Evolutionary conservation across 2,113 vertebrate genomes (phyloP), one percentile per base, ranked within the genome.

Genomic region (Lophochroa leadbeateri): DNA sequence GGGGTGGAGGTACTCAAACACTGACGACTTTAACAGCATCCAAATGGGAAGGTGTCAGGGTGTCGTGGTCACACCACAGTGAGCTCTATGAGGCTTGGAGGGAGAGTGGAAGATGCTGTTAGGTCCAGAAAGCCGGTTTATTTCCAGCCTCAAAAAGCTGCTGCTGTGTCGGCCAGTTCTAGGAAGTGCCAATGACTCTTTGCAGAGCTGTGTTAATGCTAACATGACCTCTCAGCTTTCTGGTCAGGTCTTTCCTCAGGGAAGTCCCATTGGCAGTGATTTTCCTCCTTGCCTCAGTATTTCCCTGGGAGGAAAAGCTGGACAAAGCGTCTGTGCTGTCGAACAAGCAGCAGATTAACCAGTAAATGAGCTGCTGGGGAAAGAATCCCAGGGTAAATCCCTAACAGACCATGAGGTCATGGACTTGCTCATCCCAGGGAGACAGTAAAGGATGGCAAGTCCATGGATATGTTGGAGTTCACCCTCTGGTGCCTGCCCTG

Each of bases 401-500:
- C 21, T n/a, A 52, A 57, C 3, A 33, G 46, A 17, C 28, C 0
- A 3, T 25, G 61, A 60, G 44, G 47, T 53, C 3, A 1, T 60
- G 58, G 35, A 11, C 18, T 61, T 35, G 28, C 49, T 74, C 57
- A 50, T 63, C 65, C 25, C 29, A 23, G 44, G 44, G 44, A 78
- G 14, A 44, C 2, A 25, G 46, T 0, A 52, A 57, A 57, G 23
- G 33, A 58, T 37, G 35, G 23, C 39, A 86, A 9, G 20, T 31
- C 67, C 52, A 16, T 10, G 29, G 65, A 68, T 43, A 41, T 33
- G 31, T 1, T 39, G 29, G 53, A 57, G 39, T n/a, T 68, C 43
- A 70, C 3, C 17, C 10, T 0, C 0, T 7, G 29, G 35, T 64
- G 28, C n/a, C 37, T 46, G 27, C 17, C 52, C 52, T 3, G 55